Base-by-base conservation (phyloP, 2,797 vertebrate genomes). In the Trachops cirrhosus region DNA sequence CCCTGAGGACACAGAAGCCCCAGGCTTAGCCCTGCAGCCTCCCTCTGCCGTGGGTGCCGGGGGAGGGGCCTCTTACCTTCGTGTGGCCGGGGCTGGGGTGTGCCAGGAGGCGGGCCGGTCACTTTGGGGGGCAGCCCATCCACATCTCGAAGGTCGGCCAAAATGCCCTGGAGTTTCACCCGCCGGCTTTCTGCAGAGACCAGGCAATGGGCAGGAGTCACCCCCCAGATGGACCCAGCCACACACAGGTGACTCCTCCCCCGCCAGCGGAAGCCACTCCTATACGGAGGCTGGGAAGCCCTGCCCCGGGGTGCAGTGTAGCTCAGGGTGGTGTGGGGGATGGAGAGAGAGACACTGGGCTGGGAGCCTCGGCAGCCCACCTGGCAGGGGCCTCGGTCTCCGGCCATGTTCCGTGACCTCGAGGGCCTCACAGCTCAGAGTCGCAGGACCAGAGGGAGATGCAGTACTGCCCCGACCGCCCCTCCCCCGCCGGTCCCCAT, bases 111-210 rank as follows among this genome's bases (percentile, higher is more conserved):
- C 0, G 99, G 98, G 3, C 98, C 97, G 4, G 98, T 97, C 48
- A 99, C 98, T 98, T 99, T 99, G 7, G 99, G 98, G 62, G 99
- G 98, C 52, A 98, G 97, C 80, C 98, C 98, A 0, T 98, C 98
- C 4, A 98, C 97, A 2, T 98, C 98, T 44, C 96, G 97, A 93
- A 99, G 99, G 97, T 99, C 99, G 2, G 99, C 99, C 98, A 99
- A 98, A 97, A 99, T 99, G 54, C 99, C 99, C 98, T 99, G 99
- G 93, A 99, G 98, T 98, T 99, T 99, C 98, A 99, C 99, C 96
- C 99, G 99, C 97, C 98, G 99, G 97, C 99, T 99, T 97, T 99
- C 99, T 99, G 98, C 96, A 97, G 97, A 34, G 29, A 67, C 0
- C 2, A 52, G n/a, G 68, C 10, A 32, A 16, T 12, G 6, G 46